Evolutionary conservation across 1,140 invertebrate species (phyloP).

Genomic region (Ceratosolen solmsi): DNA sequence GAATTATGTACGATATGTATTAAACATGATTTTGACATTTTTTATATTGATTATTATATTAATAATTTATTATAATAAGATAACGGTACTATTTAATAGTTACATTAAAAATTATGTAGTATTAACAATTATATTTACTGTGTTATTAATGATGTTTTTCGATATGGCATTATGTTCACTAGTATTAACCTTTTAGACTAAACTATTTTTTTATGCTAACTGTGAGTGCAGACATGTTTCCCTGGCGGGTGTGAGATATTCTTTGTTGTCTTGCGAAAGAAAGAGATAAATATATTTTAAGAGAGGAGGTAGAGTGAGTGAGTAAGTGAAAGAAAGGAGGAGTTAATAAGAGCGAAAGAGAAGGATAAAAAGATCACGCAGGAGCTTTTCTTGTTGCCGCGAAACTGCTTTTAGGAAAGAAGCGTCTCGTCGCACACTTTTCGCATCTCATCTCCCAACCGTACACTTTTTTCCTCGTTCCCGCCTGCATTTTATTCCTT

Average conservation of each 20-base stretch:
- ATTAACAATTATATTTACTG: too few relatives aligned
- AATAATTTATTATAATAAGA: too few relatives aligned
- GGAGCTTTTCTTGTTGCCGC: neutral
- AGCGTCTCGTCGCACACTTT: conserved; percentile 7
- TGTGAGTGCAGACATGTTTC: conserved; percentile 41
- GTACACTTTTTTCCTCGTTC: conserved; percentile 25
- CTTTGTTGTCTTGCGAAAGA: neutral
- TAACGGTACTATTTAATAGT: too few relatives aligned
- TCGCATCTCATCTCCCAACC: conserved; percentile 40
- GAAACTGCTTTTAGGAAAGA: neutral
- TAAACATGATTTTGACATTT: too few relatives aligned
- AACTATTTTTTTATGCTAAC: conserved; percentile 45
- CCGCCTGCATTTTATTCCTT: conserved; percentile 2
- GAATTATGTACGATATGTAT: too few relatives aligned
- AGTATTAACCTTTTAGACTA: conserved; percentile 42
- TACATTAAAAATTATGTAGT: too few relatives aligned
- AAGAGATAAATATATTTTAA: neutral
- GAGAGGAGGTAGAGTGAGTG: neutral
- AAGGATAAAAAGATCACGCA: neutral
- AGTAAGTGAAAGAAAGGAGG: neutral
- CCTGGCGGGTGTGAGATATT: conserved; percentile 25
- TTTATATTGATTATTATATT: too few relatives aligned
- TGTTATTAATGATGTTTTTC: too few relatives aligned
- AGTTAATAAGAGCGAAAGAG: neutral
- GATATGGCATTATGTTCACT: neutral